Conservation (phyloP, 2,888 invertebrate species). For the Imbricaverruca yamaguchii region DNA sequence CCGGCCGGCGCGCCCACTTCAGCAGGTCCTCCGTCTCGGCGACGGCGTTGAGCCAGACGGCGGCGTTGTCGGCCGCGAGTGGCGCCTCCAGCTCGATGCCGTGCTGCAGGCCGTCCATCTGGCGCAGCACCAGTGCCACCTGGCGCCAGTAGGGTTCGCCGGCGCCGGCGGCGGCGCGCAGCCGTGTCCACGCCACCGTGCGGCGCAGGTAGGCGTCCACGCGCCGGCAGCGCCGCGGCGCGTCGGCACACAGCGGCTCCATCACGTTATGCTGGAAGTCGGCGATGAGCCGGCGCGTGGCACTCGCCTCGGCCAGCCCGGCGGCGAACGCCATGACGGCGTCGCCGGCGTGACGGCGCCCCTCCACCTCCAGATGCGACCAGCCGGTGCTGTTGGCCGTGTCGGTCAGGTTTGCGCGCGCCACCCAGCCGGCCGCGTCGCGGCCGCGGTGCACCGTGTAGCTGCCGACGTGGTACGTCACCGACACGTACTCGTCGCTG, state of each 20-base stretch:
- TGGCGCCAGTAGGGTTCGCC: conserved; percentile 7
- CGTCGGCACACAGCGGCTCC: not conserved
- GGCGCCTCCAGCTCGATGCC: not conserved
- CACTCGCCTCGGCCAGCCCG: conserved; percentile 10
- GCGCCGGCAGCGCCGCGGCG: not conserved
- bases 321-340: not conserved
- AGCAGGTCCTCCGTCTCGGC: not conserved
- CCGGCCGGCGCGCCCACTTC: not conserved
- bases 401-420: conserved; percentile 29
- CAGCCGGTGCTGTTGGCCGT: not conserved
- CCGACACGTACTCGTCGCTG: conserved; percentile 8
- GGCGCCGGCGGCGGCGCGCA: not conserved
- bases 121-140: not conserved
- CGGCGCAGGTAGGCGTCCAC: not conserved
- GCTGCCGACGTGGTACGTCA: conserved; percentile 1
- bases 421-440: conserved; percentile 26
- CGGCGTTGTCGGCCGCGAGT: not conserved
- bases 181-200: not conserved
- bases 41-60: not conserved
- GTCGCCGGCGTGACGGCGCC: not conserved
- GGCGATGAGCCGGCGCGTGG: not conserved
- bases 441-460: conserved; percentile 22
- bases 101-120: conserved; percentile 13
- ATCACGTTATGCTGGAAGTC: not conserved
- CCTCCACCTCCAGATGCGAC: conserved; percentile 1